phyloP scores from a whole-genome alignment of 2,113 vertebrate genomes.

The Dipodomys spectabilis region DNA sequence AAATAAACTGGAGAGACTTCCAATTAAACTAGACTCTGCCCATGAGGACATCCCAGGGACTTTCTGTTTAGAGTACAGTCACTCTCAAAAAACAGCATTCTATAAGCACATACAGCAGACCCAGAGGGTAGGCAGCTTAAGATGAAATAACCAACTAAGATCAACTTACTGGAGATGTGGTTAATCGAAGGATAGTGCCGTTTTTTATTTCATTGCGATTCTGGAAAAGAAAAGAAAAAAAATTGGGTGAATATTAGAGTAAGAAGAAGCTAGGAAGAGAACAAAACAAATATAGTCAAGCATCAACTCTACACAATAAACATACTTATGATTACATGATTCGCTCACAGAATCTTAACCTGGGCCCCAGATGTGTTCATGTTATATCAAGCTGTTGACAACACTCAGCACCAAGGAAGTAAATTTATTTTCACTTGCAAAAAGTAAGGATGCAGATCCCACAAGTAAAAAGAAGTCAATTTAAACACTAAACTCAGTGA shows the following conservation, averaged over 20 bases:
- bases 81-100: not conserved
- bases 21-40: not conserved
- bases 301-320: not conserved
- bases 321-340: not conserved
- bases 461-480: not conserved
- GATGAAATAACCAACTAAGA: conserved; percentile 14
- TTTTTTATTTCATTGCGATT: conserved; percentile 99
- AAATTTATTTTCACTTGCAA: not conserved
- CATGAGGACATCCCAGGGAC: not conserved
- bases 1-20: too few relatives aligned
- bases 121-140: not conserved
- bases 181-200: conserved; percentile 96
- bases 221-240: conserved; percentile 85
- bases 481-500: not conserved
- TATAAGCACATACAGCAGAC: not conserved
- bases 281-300: not conserved
- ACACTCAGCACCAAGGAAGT: not conserved
- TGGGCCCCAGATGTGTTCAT: not conserved
- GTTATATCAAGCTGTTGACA: not conserved
- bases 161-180: conserved; percentile 95
- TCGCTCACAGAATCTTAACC: conserved; percentile 29
- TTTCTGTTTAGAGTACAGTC: not conserved
- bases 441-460: not conserved
- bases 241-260: not conserved
- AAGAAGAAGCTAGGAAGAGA: not conserved